Base-by-base conservation (phyloP, 2,888 invertebrate genomes). In the Athrips mouffetella region DNA sequence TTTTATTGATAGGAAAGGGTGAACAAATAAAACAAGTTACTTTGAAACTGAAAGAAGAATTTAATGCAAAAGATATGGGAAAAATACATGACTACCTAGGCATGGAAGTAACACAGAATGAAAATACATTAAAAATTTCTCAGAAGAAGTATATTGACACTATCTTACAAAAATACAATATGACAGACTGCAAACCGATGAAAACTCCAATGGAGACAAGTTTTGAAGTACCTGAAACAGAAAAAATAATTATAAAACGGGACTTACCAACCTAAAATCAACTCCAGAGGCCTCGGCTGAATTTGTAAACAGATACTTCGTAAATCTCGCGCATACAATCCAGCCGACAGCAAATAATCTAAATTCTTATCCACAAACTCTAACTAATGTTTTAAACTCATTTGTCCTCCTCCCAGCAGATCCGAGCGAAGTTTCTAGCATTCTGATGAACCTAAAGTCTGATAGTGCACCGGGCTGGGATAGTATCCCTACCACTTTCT, bases 11-110 rank as follows among this genome's bases (percentile, higher is more conserved):
- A 41, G 27, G 41, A 23, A 16, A 27, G 5, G 7, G 11, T 7
- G 10, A 23, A 25, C 7, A n/a, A 10, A 27, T 25, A 13, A 2
- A 41, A 25, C 7, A 23, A 27, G 11, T 31, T 2, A 18, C 2
- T 20, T 2, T 18, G 8, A 30, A 45, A 23, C 20, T 45, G 3
- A 18, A 45, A 45, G 11, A 31, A 45, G 44, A 31, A 31, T 45
- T 45, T 23, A 21, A 33, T 13, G 10, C 16, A 5, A 45, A 29
- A 33, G 33, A 33, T 21, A 8, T 45, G 8, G 45, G 23, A 23
- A 11, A 21, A 13, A 8, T 33, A 21, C 21, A 21, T 4, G 11
- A 33, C 1, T 45, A n/a, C 11, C 15, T 45, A 13, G 33, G 44
- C 15, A 27, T 45, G 45, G 45, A 33, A 23, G 33, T 33, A 2